Conservation (phyloP, 1,140 invertebrate genomes). For the Drosophila ananassae region DNA sequence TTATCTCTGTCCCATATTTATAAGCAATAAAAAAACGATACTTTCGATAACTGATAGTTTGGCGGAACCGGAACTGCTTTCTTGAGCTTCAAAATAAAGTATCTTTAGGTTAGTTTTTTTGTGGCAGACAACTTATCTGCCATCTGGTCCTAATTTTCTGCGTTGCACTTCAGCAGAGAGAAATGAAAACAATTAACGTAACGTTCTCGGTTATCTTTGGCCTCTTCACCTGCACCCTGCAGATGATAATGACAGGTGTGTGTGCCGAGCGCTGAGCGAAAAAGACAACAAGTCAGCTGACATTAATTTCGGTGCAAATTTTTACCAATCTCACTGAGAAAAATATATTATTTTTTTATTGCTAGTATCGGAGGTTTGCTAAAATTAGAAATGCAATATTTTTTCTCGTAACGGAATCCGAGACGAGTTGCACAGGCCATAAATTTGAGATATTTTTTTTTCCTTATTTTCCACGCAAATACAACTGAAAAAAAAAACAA, state of each 20-base stretch:
- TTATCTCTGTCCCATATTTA: conserved; percentile 28
- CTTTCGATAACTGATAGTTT: conserved; percentile 20
- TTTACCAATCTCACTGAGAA: neutral
- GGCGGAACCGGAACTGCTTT: conserved; percentile 3
- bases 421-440: no score
- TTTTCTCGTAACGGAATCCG: no score
- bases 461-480: conserved; percentile 6
- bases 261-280: conserved; percentile 7
- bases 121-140: conserved; percentile 3
- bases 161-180: conserved; percentile 15
- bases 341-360: no score
- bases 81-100: neutral
- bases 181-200: conserved; percentile 33
- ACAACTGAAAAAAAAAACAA: conserved; percentile 11
- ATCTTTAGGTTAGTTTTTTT: no score
- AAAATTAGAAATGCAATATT: no score
- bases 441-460: neutral
- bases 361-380: no score
- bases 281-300: conserved; percentile 62
- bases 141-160: conserved; percentile 23
- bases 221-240: conserved; percentile 32
- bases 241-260: conserved; percentile 46
- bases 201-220: conserved; percentile 28
- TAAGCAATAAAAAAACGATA: conserved; percentile 31
- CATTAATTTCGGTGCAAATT: conserved; percentile 49